Conservation (phyloP, 2,797 vertebrate genomes). For the Protonibea diacanthus region DNA sequence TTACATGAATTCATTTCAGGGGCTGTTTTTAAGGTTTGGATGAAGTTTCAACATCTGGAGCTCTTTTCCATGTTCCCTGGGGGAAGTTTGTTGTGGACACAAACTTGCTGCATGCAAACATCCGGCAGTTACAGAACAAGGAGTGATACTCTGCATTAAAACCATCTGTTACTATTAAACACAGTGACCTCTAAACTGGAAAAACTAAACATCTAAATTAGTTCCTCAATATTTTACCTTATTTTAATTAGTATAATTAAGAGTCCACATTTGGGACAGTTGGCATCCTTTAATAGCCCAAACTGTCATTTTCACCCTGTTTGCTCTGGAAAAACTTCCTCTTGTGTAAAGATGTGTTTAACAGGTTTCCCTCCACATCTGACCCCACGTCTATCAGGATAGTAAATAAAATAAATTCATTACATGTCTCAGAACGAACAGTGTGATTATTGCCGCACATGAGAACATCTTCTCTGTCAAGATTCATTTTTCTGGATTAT, state of each 20-base stretch:
- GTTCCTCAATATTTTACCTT: neutral
- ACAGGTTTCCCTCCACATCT: neutral
- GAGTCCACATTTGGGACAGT: neutral
- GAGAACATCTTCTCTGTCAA: no score
- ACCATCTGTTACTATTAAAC: neutral
- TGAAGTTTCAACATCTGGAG: constrained; percentile 48
- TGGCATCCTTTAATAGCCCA: neutral
- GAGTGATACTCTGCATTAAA: neutral
- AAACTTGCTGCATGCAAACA: constrained; percentile 35
- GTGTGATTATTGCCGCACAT: no score
- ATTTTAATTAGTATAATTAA: neutral
- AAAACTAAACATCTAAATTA: neutral
- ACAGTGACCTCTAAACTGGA: no score
- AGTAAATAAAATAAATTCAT: neutral
- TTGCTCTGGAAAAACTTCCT: neutral
- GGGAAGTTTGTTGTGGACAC: constrained; percentile 53
- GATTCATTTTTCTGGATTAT: no score
- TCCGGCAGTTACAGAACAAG: constrained; percentile 2
- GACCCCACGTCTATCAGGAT: neutral
- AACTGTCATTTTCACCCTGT: neutral
- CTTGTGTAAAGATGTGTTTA: neutral
- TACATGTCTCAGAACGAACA: no score
- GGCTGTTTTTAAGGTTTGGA: neutral
- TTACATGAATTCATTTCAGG: neutral
- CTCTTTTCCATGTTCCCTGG: constrained; percentile 5